Evolutionary conservation across 1,140 invertebrate genomes (phyloP), one percentile per base, ranked within the genome.

Genomic region (Pygmarrhopalites habei): DNA sequence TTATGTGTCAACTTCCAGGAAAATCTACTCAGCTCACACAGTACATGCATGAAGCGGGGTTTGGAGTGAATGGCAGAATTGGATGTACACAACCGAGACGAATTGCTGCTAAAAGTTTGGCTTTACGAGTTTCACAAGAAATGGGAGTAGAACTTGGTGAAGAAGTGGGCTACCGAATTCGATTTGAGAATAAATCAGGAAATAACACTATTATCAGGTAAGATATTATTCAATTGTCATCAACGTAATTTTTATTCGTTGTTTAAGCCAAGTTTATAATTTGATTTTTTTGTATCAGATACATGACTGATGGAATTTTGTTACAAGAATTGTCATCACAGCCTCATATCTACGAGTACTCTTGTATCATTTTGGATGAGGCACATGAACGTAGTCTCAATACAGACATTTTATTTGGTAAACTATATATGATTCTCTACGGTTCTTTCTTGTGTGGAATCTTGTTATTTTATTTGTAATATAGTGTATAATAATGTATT

Each of bases 371-470:
- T 60, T 72, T 90, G 4, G 88, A 90, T 75, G 88, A 90, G 77
- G 86, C 85, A 35, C 87, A 89, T 72, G 86, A 89, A 72, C 73
- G 86, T 62, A 82, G 81, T 64, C 74, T 87, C 1, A 80, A 85
- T 60, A 85, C 80, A 4, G 85, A 86, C 67, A 77, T 86, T 62
- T 65, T 86, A n/a, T 69, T 85, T 62, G 75, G 78, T 15, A 32
- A 51, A 25, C 52, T 64, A 57, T 73, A 86, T 82, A 75, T 93
- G 0, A 82, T 95, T 21, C 78, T n/a, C n/a, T n/a, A n/a, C n/a
- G n/a, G n/a, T n/a, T n/a, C n/a, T n/a, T 95, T n/a, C 95, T 95
- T 35, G 25, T 85, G 95, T 92, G 10, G 93, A 92, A n/a, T n/a
- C n/a, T n/a, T n/a, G n/a, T n/a, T n/a, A n/a, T n/a, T n/a, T n/a